A percentile compares a stretch with the other conserved stretches of the same genome.
Conservation (phyloP, 2,113 vertebrate species). For the Apaloderma vittatum region DNA sequence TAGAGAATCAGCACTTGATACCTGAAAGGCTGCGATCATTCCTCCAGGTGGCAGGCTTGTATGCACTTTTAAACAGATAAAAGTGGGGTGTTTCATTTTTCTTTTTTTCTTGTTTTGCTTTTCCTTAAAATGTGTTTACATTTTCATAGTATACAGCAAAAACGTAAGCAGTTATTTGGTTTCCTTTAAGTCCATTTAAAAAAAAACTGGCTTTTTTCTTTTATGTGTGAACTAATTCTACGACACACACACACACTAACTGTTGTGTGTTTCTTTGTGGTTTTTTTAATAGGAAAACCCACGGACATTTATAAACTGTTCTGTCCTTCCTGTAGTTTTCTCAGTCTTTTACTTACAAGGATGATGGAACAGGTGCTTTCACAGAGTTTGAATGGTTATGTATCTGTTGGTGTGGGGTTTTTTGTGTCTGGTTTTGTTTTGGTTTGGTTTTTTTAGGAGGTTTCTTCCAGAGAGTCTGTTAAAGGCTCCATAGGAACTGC, state of each 20-base stretch:
- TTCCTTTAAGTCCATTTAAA: slow-evolving; percentile 87
- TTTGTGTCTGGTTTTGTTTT: slow-evolving; percentile 32
- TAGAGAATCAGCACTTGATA: slow-evolving; percentile 87
- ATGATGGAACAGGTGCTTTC: slow-evolving; percentile 64
- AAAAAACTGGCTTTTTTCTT: slow-evolving; percentile 83
- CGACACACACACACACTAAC: slow-evolving; percentile 82
- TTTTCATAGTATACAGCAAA: slow-evolving; percentile 84
- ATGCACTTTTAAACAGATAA: slow-evolving; percentile 84
- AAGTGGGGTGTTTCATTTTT: slow-evolving; percentile 70
- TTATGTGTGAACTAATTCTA: slow-evolving; percentile 72
- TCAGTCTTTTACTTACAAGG: slow-evolving; percentile 84
- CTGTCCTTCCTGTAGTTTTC: slow-evolving; percentile 78
- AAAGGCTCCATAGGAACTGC: slow-evolving; percentile 90
- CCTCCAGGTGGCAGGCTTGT: slow-evolving; percentile 87
- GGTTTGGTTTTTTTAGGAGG: slow-evolving; percentile 81
- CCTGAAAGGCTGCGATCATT: slow-evolving; percentile 83
- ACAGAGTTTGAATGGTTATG: slow-evolving; percentile 58
- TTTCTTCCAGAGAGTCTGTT: slow-evolving; percentile 93
- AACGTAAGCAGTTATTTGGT: slow-evolving; percentile 86
- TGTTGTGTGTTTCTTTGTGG: slow-evolving; percentile 72
- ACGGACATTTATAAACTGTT: slow-evolving; percentile 75
- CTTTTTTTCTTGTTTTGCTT: slow-evolving; percentile 52
- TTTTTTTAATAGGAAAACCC: slow-evolving; percentile 78
- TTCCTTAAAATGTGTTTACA: slow-evolving; percentile 81
- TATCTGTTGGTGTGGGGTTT: slow-evolving; percentile 32